A percentile compares a stretch with the other conserved stretches of the same genome.
Conservation (phyloP, 2,113 vertebrate genomes). For the Etheostoma cragini region DNA sequence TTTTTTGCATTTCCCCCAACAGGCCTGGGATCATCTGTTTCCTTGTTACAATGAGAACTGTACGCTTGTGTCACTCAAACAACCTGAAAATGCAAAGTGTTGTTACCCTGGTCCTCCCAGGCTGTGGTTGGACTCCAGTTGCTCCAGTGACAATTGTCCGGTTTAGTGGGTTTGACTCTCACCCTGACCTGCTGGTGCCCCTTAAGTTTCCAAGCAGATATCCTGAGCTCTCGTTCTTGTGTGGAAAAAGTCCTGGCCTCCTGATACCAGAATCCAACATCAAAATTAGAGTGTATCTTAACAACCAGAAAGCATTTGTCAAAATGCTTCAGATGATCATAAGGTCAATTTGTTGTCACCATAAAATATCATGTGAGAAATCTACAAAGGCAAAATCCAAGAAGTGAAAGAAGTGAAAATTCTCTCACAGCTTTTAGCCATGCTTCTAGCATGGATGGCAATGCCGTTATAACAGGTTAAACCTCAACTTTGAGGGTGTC, state of each 20-base stretch:
- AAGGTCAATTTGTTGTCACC: not conserved
- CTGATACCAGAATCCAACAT: constrained; percentile 29
- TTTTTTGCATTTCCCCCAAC: not conserved
- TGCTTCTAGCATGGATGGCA: too few relatives aligned
- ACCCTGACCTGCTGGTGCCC: constrained; percentile 67
- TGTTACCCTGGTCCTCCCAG: constrained; percentile 52
- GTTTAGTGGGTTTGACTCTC: constrained; percentile 28
- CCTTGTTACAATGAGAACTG: not conserved
- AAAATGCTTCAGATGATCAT: not conserved
- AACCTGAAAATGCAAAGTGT: not conserved
- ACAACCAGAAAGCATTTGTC: not conserved
- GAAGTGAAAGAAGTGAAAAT: too few relatives aligned
- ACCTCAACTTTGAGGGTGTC: too few relatives aligned
- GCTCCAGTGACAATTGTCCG: constrained; percentile 64
- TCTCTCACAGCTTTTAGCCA: too few relatives aligned
- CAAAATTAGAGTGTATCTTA: not conserved
- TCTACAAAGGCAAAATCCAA: too few relatives aligned
- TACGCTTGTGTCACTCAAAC: not conserved
- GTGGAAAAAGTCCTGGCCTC: rapidly evolving
- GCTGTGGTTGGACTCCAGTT: constrained; percentile 76
- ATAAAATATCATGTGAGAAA: too few relatives aligned
- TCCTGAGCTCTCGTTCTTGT: rapidly evolving
- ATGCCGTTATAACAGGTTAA: too few relatives aligned
- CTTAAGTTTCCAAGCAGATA: not conserved
- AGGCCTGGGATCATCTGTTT: not conserved